Evolutionary conservation across 2,797 vertebrate genomes (phyloP).

Genomic region (Arnoldichthys spilopterus): DNA sequence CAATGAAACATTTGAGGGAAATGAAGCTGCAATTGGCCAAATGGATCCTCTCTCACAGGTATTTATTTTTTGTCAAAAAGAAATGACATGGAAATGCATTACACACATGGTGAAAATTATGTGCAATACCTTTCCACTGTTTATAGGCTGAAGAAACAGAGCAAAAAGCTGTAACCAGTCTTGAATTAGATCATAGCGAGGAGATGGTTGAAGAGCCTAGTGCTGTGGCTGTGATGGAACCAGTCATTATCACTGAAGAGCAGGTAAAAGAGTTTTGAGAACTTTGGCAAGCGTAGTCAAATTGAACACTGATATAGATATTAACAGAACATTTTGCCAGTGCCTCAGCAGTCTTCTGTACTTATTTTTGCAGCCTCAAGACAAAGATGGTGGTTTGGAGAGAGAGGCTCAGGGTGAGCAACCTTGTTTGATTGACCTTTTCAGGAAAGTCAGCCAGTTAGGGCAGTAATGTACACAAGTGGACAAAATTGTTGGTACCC

Average conservation of each 20-base stretch:
- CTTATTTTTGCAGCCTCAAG: constrained; percentile 35
- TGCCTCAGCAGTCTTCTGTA: not conserved
- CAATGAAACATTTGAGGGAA: not conserved
- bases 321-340: not conserved
- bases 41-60: constrained; percentile 14
- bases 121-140: not conserved
- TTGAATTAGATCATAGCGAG: not conserved
- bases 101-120: not conserved
- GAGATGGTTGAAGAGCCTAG: not conserved
- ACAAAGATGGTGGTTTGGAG: not conserved
- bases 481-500: no score
- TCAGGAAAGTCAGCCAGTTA: not conserved
- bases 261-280: constrained; percentile 35
- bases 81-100: not conserved
- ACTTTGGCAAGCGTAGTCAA: not conserved
- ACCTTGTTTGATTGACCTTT: not conserved
- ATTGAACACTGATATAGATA: not conserved
- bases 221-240: not conserved
- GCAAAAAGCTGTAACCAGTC: no score
- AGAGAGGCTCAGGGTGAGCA: constrained; percentile 41
- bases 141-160: constrained; percentile 24
- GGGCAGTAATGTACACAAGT: no score
- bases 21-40: not conserved
- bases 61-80: not conserved
- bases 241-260: constrained; percentile 1